Base-by-base conservation (phyloP, 2,888 invertebrate genomes). In the Idaea biselata region DNA sequence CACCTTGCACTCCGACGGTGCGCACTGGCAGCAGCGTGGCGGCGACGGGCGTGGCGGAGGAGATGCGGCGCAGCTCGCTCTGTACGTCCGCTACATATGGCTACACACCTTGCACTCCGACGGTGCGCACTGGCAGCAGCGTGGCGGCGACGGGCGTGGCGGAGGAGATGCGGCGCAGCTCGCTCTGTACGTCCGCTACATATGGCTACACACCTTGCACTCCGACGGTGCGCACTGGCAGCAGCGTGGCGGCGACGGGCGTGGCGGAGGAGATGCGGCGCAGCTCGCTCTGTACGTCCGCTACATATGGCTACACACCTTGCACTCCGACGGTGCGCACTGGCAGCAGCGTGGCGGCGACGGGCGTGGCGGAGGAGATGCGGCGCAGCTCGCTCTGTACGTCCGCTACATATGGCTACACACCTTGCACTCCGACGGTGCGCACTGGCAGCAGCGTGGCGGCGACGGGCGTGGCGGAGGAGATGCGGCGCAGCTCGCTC, bases 171-270 rank as follows among this genome's bases (percentile, higher is more conserved):
- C 95, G 94, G 80, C 94, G 91, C 67, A 97, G 93, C 77, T 94
- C 94, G 58, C 89, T 86, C 80, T 95, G 95, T 89, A 98, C 98
- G 18, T 94, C 92, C 76, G 96, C 94, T n/a, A n/a, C n/a, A n/a
- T n/a, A n/a, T n/a, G n/a, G n/a, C n/a, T n/a, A n/a, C n/a, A n/a
- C n/a, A n/a, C n/a, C n/a, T n/a, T n/a, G n/a, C n/a, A n/a, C n/a
- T n/a, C n/a, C n/a, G 44, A 99, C 99, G 70, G 97, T 97, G 75
- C 98, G 95, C 69, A 99, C 95, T 14, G 99, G 99, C 84, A 99
- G 93, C 71, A 99, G 93, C 6, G 97, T 96, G 64, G 98, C 97
- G 63, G 96, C 95, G 68, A 97, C 93, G 73, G 91, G 88, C 77
- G 96, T 95, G 78, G 95, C 94, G 82, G 95, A 95, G 68, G 95